Base-by-base conservation (phyloP, 2,888 invertebrate genomes). In the Microchrysa polita region DNA sequence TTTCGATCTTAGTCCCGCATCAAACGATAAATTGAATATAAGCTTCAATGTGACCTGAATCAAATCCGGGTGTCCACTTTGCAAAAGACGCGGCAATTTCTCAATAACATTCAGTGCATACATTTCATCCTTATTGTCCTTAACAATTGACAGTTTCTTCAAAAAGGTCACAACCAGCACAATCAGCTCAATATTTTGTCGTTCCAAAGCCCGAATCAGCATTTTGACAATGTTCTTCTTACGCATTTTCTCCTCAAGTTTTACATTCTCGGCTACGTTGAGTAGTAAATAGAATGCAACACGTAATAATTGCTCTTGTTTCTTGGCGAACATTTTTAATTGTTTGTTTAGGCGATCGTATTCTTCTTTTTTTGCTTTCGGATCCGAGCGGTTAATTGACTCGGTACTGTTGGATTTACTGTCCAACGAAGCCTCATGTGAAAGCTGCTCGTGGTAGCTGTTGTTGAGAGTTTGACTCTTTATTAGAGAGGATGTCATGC, bases 171-270 rank as follows among this genome's bases (percentile, higher is more conserved):
- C 91, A 67, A 95, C 94, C 73, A 98, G 88, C 80, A 95, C 92
- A 57, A 97, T 88, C 34, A 98, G 88, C 84, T 98, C 97, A 77
- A 91, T 91, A 83, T 96, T 96, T 79, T 94, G 93, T 76, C 98
- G 88, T 80, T 97, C 96, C 82, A 99, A 88, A 10, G 94, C 92
- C 80, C 93, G 94, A 61, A 95, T 90, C 52, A 98, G 87, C 86
- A 97, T 90, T 52, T 92, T 92, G 2, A 96, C 93, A 77, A 98
- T 91, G 80, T 94, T 95, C 83, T 97, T 94, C 80, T 95, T 94
- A 34, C 95, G 91, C 95, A 99, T 98, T 87, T 99, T 99, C 85
- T 96, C 93, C 85, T 98, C 98, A 2, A 98, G 93, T 83, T 93
- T 93, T 9, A 94, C 90, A 87, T 97, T 98, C 84, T 97, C 97